phyloP scores from a whole-genome alignment of 2,113 vertebrate genomes.

The Spheniscus mendiculus region DNA sequence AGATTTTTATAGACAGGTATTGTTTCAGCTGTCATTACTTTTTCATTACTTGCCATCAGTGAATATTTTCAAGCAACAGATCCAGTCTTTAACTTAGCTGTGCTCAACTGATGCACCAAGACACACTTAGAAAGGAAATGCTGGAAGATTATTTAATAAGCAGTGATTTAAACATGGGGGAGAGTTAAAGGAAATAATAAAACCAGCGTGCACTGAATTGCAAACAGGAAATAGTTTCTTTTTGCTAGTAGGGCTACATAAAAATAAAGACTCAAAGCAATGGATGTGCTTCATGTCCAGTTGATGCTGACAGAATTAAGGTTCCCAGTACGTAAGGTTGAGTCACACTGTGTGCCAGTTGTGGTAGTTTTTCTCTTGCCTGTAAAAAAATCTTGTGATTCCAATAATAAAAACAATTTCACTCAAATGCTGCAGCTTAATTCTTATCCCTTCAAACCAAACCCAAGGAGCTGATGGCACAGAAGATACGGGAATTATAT shows the following conservation, averaged over 20 bases:
- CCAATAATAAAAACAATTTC: conserved; percentile 59
- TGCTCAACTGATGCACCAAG: conserved; percentile 39
- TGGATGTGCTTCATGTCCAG: conserved; percentile 37
- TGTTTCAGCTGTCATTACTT: conserved; percentile 38
- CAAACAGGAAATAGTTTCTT: conserved; percentile 37
- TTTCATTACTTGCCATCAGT: conserved; percentile 34
- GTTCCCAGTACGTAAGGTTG: conserved; percentile 53
- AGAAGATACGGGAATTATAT: conserved; percentile 53
- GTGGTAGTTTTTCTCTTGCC: conserved; percentile 54
- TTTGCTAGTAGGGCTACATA: conserved; percentile 50
- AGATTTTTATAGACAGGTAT: neutral
- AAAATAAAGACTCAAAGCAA: conserved; percentile 55
- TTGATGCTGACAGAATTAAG: conserved; percentile 59
- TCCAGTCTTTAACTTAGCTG: conserved; percentile 11
- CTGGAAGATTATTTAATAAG: conserved; percentile 58
- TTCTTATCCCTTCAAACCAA: conserved; percentile 61
- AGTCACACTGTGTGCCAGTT: conserved; percentile 46
- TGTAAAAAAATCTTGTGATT: conserved; percentile 62
- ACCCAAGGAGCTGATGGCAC: conserved; percentile 61
- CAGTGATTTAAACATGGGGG: conserved; percentile 53
- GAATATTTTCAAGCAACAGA: conserved; percentile 53
- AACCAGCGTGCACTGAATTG: conserved; percentile 35
- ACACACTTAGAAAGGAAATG: conserved; percentile 40
- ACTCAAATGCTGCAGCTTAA: conserved; percentile 55
- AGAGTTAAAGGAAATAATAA: conserved; percentile 63